Conservation (phyloP, 2,797 vertebrate species). For the Melanotaenia boesemani region DNA sequence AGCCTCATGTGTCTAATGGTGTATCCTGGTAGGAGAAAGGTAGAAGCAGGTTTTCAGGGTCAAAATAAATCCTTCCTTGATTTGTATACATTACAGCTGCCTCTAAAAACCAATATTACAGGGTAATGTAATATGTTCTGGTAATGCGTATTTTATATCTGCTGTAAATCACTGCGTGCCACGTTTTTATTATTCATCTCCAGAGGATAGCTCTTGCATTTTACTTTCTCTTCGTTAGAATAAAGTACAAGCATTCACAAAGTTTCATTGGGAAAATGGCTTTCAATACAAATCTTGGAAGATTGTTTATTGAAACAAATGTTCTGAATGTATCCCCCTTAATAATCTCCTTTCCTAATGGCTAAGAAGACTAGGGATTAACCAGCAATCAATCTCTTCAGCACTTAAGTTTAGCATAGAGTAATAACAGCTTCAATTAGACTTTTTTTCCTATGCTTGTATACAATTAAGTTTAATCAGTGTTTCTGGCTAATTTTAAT, state of each 20-base stretch:
- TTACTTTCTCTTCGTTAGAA: constrained; percentile 56
- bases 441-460: constrained; percentile 49
- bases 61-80: constrained; percentile 61
- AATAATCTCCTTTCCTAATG: constrained; percentile 74
- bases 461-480: constrained; percentile 58
- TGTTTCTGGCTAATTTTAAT: constrained; percentile 61
- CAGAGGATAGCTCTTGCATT: constrained; percentile 31
- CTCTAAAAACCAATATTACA: constrained; percentile 64
- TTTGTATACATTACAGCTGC: constrained; percentile 67
- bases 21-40: constrained; percentile 43
- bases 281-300: constrained; percentile 66
- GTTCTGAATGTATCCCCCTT: constrained; percentile 52
- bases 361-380: constrained; percentile 69
- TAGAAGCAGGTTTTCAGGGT: constrained; percentile 46
- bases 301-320: constrained; percentile 78
- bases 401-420: constrained; percentile 63
- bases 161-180: constrained; percentile 59
- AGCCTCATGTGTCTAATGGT: constrained; percentile 46
- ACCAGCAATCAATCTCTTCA: constrained; percentile 72
- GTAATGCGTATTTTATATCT: constrained; percentile 72
- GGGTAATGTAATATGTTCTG: constrained; percentile 65
- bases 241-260: constrained; percentile 52
- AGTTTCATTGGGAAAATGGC: constrained; percentile 67
- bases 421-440: constrained; percentile 72
- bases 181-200: constrained; percentile 32